These are phyloP conservation scores for Theristicus caerulescens DNA, from an alignment of 2,113 vertebrate species.

Conservation along the genomic window DNA sequence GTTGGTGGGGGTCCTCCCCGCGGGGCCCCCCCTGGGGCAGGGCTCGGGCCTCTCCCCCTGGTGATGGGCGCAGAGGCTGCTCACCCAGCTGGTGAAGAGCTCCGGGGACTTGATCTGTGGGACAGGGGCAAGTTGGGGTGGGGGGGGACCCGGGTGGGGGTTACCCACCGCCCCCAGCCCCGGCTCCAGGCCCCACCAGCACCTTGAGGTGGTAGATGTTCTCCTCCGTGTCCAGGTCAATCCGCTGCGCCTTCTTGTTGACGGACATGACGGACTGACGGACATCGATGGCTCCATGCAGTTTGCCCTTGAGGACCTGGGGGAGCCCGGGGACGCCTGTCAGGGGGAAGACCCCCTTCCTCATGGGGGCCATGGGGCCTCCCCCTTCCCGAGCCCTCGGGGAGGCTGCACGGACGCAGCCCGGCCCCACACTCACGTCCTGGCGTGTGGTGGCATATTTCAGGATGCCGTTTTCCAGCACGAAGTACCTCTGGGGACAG, in stretches of 20 bases:
- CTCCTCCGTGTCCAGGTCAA: constrained; percentile 91
- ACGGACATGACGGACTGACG: constrained; percentile 90
- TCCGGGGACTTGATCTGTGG: constrained; percentile 86
- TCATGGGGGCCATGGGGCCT: not conserved
- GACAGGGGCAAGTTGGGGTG: not conserved
- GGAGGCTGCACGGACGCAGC: accelerated
- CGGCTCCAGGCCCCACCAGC: accelerated
- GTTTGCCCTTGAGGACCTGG: constrained; percentile 86
- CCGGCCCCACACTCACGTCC: constrained; percentile 80
- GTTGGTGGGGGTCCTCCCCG: not conserved
- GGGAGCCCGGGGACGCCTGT: not conserved
- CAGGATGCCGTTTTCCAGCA: constrained; percentile 87
- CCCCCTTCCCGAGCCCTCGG: accelerated
- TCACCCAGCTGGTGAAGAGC: constrained; percentile 88
- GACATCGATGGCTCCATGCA: constrained; percentile 88
- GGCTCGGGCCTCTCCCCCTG: constrained; percentile 71
- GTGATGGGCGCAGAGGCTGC: constrained; percentile 87
- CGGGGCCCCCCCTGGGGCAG: not conserved
- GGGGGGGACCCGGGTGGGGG: not conserved
- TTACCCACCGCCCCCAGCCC: accelerated
- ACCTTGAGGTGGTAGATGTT: constrained; percentile 94
- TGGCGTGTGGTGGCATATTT: constrained; percentile 86
- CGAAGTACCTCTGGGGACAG: constrained; percentile 83
- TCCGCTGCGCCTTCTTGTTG: constrained; percentile 90
- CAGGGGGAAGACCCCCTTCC: not conserved